A percentile compares a stretch with the other conserved stretches of the same genome.
Conservation (phyloP, 92 coral and sea anemone genomes). For the Blastomussa wellsi region DNA sequence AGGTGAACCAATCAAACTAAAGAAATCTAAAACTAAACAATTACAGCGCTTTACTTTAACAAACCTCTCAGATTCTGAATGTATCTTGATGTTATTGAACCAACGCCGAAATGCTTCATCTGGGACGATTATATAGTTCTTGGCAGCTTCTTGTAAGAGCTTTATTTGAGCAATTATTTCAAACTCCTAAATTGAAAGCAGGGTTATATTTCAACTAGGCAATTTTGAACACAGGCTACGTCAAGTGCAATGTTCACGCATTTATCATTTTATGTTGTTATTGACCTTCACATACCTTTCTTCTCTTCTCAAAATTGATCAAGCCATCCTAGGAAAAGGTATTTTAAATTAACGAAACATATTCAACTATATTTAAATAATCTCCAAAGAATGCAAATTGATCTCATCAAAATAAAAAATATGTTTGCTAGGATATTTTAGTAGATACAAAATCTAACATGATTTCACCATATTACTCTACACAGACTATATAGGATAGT, state of each 20-base stretch:
- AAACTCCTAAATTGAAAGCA: slow-evolving; percentile 74
- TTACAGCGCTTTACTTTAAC: not conserved
- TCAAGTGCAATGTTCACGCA: not conserved
- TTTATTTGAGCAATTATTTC: slow-evolving; percentile 97
- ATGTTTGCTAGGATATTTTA: too few relatives aligned
- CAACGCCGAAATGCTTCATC: slow-evolving; percentile 78
- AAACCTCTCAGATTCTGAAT: slow-evolving; percentile 87
- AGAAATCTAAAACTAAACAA: not conserved
- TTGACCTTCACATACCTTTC: slow-evolving; percentile 66
- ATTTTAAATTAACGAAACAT: too few relatives aligned
- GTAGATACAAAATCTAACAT: too few relatives aligned
- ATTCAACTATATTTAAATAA: not conserved
- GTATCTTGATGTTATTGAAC: slow-evolving; percentile 79
- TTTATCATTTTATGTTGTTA: not conserved
- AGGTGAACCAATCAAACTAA: not conserved
- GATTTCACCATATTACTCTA: too few relatives aligned
- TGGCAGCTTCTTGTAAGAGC: slow-evolving; percentile 94
- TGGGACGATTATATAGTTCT: slow-evolving; percentile 82
- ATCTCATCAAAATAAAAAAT: too few relatives aligned
- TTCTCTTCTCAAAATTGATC: slow-evolving; percentile 91
- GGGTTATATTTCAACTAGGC: not conserved
- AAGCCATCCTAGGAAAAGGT: slow-evolving; percentile 80
- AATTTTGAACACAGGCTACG: not conserved
- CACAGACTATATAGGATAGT: too few relatives aligned
- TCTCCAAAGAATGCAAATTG: too few relatives aligned